These are phyloP conservation scores for Epizoanthus rinbou DNA, from an alignment of 92 coral and sea anemone species.

Conservation along the genomic window DNA sequence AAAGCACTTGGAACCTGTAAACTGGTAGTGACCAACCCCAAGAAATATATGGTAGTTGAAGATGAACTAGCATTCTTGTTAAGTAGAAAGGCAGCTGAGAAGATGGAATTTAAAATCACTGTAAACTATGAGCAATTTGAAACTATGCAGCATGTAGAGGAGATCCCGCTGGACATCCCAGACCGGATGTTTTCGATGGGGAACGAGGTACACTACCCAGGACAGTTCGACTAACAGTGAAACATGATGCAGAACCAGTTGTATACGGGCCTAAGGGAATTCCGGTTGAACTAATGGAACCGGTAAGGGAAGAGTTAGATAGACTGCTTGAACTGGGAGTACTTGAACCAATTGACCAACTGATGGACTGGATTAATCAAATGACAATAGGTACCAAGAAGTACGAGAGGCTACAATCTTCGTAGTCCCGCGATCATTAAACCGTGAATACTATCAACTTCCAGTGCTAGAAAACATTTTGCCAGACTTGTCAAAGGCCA, in stretches of 20 bases:
- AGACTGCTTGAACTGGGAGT: slow-evolving; percentile 6
- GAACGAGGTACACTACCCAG: slow-evolving; percentile 41
- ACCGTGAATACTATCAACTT: slow-evolving; percentile 21
- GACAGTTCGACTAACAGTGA: slow-evolving; percentile 34
- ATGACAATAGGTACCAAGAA: slow-evolving; percentile 31
- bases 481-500: slow-evolving; percentile 16
- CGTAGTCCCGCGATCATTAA: slow-evolving; percentile 2
- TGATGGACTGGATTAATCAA: slow-evolving; percentile 37
- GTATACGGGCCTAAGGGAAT: slow-evolving; percentile 21
- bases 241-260: slow-evolving; percentile 17
- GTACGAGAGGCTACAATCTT: slow-evolving; percentile 28
- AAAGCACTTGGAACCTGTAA: slow-evolving; percentile 15
- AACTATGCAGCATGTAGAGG: slow-evolving; percentile 22
- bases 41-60: slow-evolving; percentile 1
- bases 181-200: slow-evolving; percentile 8
- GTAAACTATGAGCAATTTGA: slow-evolving; percentile 38
- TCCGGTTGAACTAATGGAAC: slow-evolving; percentile 21
- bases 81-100: slow-evolving; percentile 34
- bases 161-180: background rate
- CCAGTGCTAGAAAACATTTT: slow-evolving; percentile 11
- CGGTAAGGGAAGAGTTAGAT: slow-evolving; percentile 32
- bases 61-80: slow-evolving; percentile 4
- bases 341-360: slow-evolving; percentile 27
- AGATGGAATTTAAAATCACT: slow-evolving; percentile 27
- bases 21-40: slow-evolving; percentile 8